Percentiles rank a stretch among this genome's conserved stretches.
Evolutionary conservation across 2,888 invertebrate genomes (phyloP).

Genomic region (Suillia variegata): DNA sequence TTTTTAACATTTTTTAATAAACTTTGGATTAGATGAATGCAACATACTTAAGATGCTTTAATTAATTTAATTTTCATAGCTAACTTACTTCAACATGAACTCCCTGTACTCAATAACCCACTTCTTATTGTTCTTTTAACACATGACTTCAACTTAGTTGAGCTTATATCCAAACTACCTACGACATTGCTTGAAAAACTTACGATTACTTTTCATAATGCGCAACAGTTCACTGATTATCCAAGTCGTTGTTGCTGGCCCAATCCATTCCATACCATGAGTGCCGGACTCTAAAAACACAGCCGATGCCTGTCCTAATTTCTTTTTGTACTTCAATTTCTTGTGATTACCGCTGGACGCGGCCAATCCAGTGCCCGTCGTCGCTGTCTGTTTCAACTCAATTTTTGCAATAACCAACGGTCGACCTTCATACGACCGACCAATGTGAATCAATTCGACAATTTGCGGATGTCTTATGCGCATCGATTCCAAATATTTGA

Average conservation of each 20-base stretch:
- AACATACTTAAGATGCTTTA: background rate
- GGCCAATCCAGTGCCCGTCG: too few species aligned
- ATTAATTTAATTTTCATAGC: too few species aligned
- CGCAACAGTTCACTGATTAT: conserved; percentile 72
- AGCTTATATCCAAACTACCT: too few species aligned
- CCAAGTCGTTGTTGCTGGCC: conserved; percentile 77
- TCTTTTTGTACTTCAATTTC: conserved; percentile 52
- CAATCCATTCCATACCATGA: conserved; percentile 81
- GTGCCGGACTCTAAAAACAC: conserved; percentile 83
- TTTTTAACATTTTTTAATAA: too few species aligned
- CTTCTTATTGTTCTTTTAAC: too few species aligned
- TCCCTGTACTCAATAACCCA: too few species aligned
- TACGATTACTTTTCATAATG: conserved; percentile 66
- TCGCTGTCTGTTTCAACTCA: conserved; percentile 55
- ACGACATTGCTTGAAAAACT: too few species aligned
- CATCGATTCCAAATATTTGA: conserved; percentile 72
- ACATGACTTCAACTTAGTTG: too few species aligned
- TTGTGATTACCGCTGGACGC: conserved; percentile 42
- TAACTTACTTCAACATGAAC: too few species aligned
- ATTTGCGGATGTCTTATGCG: conserved; percentile 69
- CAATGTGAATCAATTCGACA: conserved; percentile 73
- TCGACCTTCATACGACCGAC: conserved; percentile 74
- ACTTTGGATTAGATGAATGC: background rate
- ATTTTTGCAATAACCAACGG: conserved; percentile 75
- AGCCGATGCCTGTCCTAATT: conserved; percentile 69